Percentiles rank a stretch among this genome's conserved stretches.
Conservation (phyloP, 2,113 vertebrate species). For the Diadophis punctatus region DNA sequence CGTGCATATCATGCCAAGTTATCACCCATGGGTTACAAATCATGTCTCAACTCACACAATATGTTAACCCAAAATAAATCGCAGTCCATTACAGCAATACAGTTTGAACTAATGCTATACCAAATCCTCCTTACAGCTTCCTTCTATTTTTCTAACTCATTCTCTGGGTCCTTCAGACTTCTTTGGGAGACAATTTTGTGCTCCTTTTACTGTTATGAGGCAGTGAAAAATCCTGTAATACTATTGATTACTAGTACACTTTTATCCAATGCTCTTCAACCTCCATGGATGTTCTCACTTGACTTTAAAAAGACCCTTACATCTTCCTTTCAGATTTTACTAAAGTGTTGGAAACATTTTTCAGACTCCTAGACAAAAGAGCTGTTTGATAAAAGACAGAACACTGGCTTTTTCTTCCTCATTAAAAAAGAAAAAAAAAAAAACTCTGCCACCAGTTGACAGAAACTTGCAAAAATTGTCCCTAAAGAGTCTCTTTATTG, state of each 20-base stretch:
- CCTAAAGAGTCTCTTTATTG: neutral
- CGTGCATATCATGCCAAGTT: neutral
- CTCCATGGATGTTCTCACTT: neutral
- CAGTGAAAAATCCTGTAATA: neutral
- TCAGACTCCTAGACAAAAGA: neutral
- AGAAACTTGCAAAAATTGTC: neutral
- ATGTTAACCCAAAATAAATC: neutral
- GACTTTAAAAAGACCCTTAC: neutral
- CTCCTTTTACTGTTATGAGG: neutral
- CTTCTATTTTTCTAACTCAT: neutral
- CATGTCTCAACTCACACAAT: neutral
- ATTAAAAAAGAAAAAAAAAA: neutral
- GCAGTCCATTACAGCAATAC: neutral
- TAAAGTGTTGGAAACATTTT: neutral
- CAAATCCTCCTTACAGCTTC: neutral
- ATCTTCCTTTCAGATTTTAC: neutral
- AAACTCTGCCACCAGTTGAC: neutral
- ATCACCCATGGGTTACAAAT: neutral
- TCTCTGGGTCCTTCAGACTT: neutral
- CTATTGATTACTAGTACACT: neutral
- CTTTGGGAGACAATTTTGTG: neutral
- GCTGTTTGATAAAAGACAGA: neutral
- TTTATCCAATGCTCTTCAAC: neutral
- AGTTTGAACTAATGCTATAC: neutral
- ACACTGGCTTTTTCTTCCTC: neutral